Percentiles rank a stretch among this genome's conserved stretches.
Conservation (phyloP, 1,140 invertebrate genomes). For the Orchestia grillus region DNA sequence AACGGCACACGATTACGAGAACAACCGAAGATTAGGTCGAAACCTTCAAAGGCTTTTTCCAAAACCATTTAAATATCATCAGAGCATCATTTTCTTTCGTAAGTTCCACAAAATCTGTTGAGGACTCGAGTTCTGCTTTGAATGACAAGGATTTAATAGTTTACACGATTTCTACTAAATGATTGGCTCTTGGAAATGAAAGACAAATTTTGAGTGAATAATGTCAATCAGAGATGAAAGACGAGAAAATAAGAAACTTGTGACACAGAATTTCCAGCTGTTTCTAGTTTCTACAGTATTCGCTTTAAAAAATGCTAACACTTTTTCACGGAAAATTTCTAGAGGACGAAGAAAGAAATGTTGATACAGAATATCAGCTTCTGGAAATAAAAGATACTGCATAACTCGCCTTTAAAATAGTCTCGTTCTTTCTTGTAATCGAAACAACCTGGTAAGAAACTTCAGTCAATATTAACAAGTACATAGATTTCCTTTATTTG, state of each 20-base stretch:
- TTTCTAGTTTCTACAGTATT: not conserved
- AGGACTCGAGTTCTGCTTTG: not conserved
- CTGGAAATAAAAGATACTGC: not conserved
- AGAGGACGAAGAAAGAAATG: not conserved
- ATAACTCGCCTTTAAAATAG: not conserved
- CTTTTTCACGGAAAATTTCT: not conserved
- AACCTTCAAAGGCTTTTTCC: not conserved
- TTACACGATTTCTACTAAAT: not conserved
- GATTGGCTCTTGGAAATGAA: not conserved
- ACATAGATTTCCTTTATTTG: too few species aligned
- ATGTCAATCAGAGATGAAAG: not conserved
- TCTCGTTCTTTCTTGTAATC: not conserved
- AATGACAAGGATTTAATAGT: not conserved
- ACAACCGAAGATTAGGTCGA: constrained; percentile 14
- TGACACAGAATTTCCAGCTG: not conserved
- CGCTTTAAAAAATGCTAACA: not conserved
- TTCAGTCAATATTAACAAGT: not conserved
- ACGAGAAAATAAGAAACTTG: not conserved
- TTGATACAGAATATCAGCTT: not conserved
- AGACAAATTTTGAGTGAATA: not conserved
- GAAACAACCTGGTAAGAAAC: not conserved
- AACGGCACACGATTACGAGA: constrained; percentile 7
- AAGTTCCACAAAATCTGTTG: not conserved
- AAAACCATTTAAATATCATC: not conserved
- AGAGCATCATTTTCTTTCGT: not conserved